Conservation (phyloP, 2,888 invertebrate species). For the Galeopsomyia nigrocyanea region DNA sequence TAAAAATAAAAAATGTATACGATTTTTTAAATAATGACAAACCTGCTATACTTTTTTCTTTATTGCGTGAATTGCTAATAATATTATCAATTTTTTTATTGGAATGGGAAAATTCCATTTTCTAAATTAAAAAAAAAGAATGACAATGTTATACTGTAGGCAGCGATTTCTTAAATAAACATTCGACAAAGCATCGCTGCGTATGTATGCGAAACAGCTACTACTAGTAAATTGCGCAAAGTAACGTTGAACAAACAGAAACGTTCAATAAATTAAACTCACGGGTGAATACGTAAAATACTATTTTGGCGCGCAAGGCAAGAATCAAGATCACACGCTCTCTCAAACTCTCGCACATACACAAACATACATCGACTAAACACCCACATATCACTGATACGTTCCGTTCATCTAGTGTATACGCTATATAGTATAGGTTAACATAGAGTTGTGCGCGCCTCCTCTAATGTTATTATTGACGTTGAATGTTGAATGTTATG, state of each 20-base stretch:
- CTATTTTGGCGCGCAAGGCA: neutral
- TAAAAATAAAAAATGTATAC: no score
- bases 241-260: neutral
- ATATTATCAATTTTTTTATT: no score
- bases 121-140: no score
- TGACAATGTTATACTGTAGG: no score
- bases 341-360: neutral
- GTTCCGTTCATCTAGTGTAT: neutral
- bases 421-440: neutral
- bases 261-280: slow-evolving; percentile 25
- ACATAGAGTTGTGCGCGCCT: slow-evolving; percentile 8
- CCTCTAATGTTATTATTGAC: slow-evolving; percentile 48
- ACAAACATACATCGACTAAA: neutral
- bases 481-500: slow-evolving; percentile 41
- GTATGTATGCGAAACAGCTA: no score
- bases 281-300: slow-evolving; percentile 13
- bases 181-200: no score
- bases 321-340: slow-evolving; percentile 22
- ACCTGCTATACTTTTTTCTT: no score
- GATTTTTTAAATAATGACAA: no score
- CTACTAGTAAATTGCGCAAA: no score
- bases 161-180: no score
- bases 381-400: neutral
- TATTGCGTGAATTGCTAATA: no score
- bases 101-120: no score